Evolutionary conservation across 2,888 invertebrate genomes (phyloP).

Genomic region (Sturmia bella): DNA sequence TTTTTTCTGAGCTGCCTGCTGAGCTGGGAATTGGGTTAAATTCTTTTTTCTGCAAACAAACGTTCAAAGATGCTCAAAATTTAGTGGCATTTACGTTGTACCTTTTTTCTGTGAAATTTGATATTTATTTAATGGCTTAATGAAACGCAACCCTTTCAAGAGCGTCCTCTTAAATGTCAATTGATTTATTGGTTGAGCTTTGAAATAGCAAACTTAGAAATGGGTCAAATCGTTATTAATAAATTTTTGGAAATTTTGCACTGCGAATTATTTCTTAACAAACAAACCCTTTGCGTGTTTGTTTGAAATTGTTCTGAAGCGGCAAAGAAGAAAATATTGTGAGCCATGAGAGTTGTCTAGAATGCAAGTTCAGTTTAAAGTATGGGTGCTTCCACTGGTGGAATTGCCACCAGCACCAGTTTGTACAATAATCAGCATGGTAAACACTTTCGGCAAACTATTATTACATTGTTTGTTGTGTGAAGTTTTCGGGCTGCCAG

Average conservation of each 20-base stretch:
- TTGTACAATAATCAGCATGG: neutral
- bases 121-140: conserved; percentile 48
- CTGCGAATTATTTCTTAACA: neutral
- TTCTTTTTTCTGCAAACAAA: neutral
- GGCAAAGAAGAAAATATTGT: conserved; percentile 6
- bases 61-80: conserved; percentile 9
- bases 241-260: conserved; percentile 4
- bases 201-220: conserved; percentile 31
- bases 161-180: conserved; percentile 10
- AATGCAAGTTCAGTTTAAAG: neutral
- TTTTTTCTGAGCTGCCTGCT: neutral
- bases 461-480: no score
- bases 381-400: conserved; percentile 27
- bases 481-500: no score
- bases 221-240: conserved; percentile 49
- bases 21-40: conserved; percentile 25
- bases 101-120: conserved; percentile 24
- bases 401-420: neutral
- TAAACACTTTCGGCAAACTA: no score
- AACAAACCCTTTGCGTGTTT: conserved; percentile 38
- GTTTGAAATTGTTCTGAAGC: conserved; percentile 1
- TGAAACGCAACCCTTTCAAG: conserved; percentile 62
- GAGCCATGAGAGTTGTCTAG: conserved; percentile 7
- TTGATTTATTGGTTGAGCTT: conserved; percentile 54
- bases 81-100: conserved; percentile 15